Evolutionary conservation across 1,140 invertebrate species (phyloP).

Genomic region (Andricus grossulariae): DNA sequence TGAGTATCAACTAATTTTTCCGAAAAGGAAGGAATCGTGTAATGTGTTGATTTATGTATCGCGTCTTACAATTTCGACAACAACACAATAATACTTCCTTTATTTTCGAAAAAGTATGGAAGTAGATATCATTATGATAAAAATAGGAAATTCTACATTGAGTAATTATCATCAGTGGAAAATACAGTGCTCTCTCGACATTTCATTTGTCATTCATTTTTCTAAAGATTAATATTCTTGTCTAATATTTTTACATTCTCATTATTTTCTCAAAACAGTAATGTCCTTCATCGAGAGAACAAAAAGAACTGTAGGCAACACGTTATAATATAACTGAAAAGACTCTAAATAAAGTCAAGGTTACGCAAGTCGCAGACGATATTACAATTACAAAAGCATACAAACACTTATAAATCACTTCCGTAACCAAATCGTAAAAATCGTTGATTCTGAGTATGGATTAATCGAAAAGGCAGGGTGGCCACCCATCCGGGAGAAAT

Average conservation of each 20-base stretch:
- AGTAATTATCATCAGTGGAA: constrained; percentile 4
- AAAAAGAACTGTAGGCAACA: background rate
- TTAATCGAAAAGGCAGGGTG: background rate
- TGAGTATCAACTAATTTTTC: too few relatives aligned
- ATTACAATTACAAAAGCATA: constrained; percentile 16
- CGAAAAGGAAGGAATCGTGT: background rate
- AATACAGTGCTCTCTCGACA: background rate
- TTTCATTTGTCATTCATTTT: background rate
- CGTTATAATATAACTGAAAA: background rate
- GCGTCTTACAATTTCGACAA: constrained; percentile 2
- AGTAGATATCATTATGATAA: background rate
- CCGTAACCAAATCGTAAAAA: background rate
- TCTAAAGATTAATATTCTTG: background rate
- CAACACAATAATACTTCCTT: constrained; percentile 4
- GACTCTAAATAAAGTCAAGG: background rate
- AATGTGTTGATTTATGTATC: constrained; percentile 23
- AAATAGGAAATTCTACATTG: background rate
- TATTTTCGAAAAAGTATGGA: too few relatives aligned
- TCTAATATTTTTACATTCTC: background rate
- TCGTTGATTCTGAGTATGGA: background rate
- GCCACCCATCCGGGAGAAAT: too few relatives aligned
- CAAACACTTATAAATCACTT: constrained; percentile 18
- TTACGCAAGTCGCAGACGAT: background rate
- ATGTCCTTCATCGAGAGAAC: background rate
- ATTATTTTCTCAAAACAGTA: background rate